These are phyloP conservation scores for Melanostigma gelatinosum DNA, from an alignment of 2,113 vertebrate species.

Conservation along the genomic window DNA sequence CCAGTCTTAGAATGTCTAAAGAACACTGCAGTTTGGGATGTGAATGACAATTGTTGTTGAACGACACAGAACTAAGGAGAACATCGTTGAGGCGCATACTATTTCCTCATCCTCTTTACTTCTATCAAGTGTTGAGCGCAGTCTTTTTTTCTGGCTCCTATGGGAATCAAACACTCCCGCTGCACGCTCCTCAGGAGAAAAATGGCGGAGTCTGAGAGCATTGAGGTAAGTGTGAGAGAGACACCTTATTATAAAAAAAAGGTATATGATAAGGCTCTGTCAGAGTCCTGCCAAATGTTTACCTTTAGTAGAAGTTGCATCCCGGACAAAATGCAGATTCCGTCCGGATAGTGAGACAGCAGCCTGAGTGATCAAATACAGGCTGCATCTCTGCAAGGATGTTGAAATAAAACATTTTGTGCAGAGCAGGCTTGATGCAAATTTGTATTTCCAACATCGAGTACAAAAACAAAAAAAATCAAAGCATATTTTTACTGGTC, in stretches of 20 bases:
- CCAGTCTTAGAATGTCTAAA: conserved; percentile 16
- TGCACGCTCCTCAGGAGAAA: conserved; percentile 98
- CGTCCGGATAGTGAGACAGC: conserved; percentile 24
- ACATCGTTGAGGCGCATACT: neutral
- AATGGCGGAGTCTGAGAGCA: conserved; percentile 95
- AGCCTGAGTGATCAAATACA: neutral
- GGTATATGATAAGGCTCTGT: neutral
- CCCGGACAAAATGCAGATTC: conserved; percentile 13
- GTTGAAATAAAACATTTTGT: conserved; percentile 10
- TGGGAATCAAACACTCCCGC: conserved; percentile 99
- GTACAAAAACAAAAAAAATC: neutral
- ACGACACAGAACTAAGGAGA: conserved; percentile 2
- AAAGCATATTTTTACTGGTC: neutral
- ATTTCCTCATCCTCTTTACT: conserved; percentile 11
- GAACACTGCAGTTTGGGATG: conserved; percentile 27
- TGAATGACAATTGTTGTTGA: conserved; percentile 33
- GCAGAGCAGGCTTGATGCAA: conserved; percentile 9
- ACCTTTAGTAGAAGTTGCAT: conserved; percentile 42
- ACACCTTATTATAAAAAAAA: conserved; percentile 4
- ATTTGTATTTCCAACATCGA: conserved; percentile 12
- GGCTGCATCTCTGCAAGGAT: neutral
- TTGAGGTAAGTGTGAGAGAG: conserved; percentile 88
- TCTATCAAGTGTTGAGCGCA: conserved; percentile 33
- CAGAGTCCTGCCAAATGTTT: conserved; percentile 8
- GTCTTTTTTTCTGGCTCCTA: conserved; percentile 83